Evolutionary conservation across 2,888 invertebrate genomes (phyloP), one percentile per base, ranked within the genome.

Genomic region (Aleiodes testaceus): DNA sequence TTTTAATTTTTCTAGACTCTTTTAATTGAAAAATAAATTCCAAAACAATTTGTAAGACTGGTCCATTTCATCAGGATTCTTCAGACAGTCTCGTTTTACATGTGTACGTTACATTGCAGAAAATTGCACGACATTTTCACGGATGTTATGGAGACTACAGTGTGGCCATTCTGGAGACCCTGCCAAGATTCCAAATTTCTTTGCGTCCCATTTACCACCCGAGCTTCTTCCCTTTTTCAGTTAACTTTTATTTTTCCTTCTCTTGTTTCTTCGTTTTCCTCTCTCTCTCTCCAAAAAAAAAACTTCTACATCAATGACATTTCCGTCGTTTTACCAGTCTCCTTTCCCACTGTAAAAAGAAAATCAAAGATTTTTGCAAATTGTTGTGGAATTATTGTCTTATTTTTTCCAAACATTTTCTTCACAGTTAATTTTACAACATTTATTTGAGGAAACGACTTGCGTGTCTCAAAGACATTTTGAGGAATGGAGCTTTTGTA

Each of bases 131-230:
- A 75, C 75, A 75, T 76, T 73, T 75, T 72, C 72, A 73, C 64
- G 66, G 69, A 69, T 70, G 75, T 75, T 75, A 76, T 75, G 65
- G 75, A 73, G 75, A 77, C 72, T 73, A 72, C 66, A 74, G 67
- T 66, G 70, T 59, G 68, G 64, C 70, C 72, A 64, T 75, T 74
- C 66, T 55, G 22, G 30, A 53, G 65, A 70, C 72, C 59, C 67
- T 73, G 69, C 75, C 77, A 73, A 74, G 75, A 75, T 73, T 72
- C 66, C 64, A 73, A 77, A 76, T 76, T 76, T 72, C 76, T 75
- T 76, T 74, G 72, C 77, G 77, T 77, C 74, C 76, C 78, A 77
- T 78, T 78, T 79, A 77, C 69, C 52, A 63, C 53, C 53, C 63
- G 44, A 63, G 44, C 44, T 66, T 52, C 66, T 66, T 66, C 42